Percentiles rank a stretch among this genome's conserved stretches.
These are phyloP conservation scores for Asbolus verrucosus DNA, from an alignment of 1,140 invertebrate species.

Conservation along the genomic window DNA sequence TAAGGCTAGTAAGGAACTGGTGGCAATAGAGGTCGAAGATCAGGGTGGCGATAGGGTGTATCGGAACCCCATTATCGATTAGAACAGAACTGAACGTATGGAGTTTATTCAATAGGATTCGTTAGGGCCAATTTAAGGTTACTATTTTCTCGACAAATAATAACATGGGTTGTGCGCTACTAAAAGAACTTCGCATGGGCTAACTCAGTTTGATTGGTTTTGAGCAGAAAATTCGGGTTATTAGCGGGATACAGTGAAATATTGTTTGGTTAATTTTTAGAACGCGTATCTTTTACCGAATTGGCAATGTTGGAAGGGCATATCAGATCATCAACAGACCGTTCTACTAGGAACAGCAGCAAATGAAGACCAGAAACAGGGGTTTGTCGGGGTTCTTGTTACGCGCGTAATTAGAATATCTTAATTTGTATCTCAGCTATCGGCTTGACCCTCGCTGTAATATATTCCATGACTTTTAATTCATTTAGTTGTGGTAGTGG, in stretches of 20 bases:
- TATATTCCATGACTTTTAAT: slow-evolving; percentile 60
- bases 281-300: slow-evolving; percentile 18
- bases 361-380: slow-evolving; percentile 42
- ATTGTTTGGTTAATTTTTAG: slow-evolving; percentile 20
- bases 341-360: slow-evolving; percentile 28
- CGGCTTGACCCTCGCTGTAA: slow-evolving; percentile 57
- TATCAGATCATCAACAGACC: slow-evolving; percentile 42
- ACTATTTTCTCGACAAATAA: slow-evolving; percentile 53
- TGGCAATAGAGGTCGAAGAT: slow-evolving; percentile 25
- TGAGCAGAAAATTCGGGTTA: slow-evolving; percentile 12
- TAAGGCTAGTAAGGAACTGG: background rate
- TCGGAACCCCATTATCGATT: slow-evolving; percentile 53
- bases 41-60: slow-evolving; percentile 42
- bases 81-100: slow-evolving; percentile 49
- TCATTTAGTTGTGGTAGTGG: slow-evolving; percentile 51
- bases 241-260: slow-evolving; percentile 8
- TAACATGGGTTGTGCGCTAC: slow-evolving; percentile 42
- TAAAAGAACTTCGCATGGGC: slow-evolving; percentile 4
- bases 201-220: slow-evolving; percentile 4
- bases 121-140: slow-evolving; percentile 57
- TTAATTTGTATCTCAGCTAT: slow-evolving; percentile 62
- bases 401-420: slow-evolving; percentile 61
- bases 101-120: slow-evolving; percentile 56
- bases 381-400: slow-evolving; percentile 55
- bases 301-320: slow-evolving; percentile 31